These are phyloP conservation scores for Timandra comae DNA, from an alignment of 2,888 invertebrate genomes.

Conservation along the genomic window DNA sequence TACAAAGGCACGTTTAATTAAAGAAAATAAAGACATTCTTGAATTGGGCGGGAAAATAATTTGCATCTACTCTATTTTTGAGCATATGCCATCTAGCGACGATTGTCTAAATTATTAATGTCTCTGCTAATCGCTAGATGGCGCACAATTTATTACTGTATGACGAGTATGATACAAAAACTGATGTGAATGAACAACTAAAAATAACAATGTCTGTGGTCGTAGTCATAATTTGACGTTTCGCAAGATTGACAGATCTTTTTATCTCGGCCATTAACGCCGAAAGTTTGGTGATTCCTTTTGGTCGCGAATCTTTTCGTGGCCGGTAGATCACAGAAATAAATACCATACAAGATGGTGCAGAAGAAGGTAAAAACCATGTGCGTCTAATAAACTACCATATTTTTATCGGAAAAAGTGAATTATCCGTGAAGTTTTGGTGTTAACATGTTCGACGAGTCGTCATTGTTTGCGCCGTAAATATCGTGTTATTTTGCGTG, in stretches of 20 bases:
- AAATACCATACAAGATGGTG: conserved; percentile 71
- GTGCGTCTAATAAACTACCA: conserved; percentile 57
- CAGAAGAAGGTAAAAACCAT: conserved; percentile 76
- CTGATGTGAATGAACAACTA: too few species aligned
- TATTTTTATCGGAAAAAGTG: conserved; percentile 48
- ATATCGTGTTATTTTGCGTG: conserved; percentile 22
- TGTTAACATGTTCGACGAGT: conserved; percentile 34
- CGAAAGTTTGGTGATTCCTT: conserved; percentile 66
- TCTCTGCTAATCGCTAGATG: too few species aligned
- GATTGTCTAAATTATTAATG: too few species aligned
- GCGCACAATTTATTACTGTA: too few species aligned
- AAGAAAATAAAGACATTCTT: too few species aligned
- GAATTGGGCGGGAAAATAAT: too few species aligned
- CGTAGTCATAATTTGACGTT: conserved; percentile 27
- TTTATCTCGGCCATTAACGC: conserved; percentile 73
- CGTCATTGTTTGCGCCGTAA: conserved; percentile 34
- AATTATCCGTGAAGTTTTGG: conserved; percentile 30
- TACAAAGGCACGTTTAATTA: too few species aligned
- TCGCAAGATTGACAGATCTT: conserved; percentile 37
- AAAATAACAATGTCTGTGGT: conserved; percentile 4
- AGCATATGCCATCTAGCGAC: too few species aligned
- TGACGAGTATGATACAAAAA: too few species aligned
- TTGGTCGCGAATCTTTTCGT: conserved; percentile 72
- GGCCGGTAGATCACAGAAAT: conserved; percentile 65
- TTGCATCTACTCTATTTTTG: too few species aligned